Conservation (phyloP, 2,888 invertebrate genomes). For the Buathra laborator region DNA sequence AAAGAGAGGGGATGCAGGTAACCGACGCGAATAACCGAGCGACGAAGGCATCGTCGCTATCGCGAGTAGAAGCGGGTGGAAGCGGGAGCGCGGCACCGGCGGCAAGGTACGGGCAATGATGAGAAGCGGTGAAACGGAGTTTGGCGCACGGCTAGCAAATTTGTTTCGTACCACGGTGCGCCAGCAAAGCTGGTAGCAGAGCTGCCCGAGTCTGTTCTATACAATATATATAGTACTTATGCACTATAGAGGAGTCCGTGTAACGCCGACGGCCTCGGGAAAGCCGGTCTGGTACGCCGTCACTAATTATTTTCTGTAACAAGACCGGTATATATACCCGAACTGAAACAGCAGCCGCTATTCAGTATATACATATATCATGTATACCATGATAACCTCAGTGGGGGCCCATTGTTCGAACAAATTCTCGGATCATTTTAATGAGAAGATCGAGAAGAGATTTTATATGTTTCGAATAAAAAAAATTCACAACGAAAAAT, state of each 20-base stretch:
- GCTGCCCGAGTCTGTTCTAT: slow-evolving; percentile 38
- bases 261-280: slow-evolving; percentile 57
- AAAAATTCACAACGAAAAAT: background rate
- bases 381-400: slow-evolving; percentile 31
- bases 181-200: slow-evolving; percentile 50
- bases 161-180: slow-evolving; percentile 72
- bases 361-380: background rate
- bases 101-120: slow-evolving; percentile 16
- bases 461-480: background rate
- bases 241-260: slow-evolving; percentile 62
- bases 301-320: slow-evolving; percentile 82
- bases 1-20: slow-evolving; percentile 56
- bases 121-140: slow-evolving; percentile 58
- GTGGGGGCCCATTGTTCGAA: slow-evolving; percentile 22
- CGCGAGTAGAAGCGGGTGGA: slow-evolving; percentile 23
- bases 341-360: slow-evolving; percentile 20
- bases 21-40: slow-evolving; percentile 25
- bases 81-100: slow-evolving; percentile 10
- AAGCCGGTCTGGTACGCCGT: slow-evolving; percentile 68
- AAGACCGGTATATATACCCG: slow-evolving; percentile 78
- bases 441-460: background rate
- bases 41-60: slow-evolving; percentile 27
- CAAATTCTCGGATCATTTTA: slow-evolving; percentile 23
- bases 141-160: slow-evolving; percentile 74
- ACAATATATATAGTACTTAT: slow-evolving; percentile 47